These are phyloP conservation scores for Calameuta idolon DNA, from an alignment of 2,888 invertebrate genomes.

Conservation along the genomic window DNA sequence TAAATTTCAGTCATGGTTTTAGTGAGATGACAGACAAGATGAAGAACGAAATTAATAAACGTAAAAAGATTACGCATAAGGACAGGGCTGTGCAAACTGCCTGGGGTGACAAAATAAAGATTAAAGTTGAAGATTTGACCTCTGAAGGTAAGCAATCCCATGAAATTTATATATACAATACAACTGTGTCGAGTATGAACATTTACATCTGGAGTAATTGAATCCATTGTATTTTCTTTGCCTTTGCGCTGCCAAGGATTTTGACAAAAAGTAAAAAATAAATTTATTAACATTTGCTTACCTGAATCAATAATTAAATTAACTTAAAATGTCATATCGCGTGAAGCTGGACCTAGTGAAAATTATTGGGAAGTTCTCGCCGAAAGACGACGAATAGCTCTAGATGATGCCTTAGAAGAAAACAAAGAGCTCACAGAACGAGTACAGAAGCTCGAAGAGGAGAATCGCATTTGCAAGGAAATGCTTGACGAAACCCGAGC, in stretches of 20 bases:
- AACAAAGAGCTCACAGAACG: conserved; percentile 72
- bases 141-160: conserved; percentile 67
- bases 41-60: conserved; percentile 39
- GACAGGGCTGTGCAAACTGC: conserved; percentile 74
- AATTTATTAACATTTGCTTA: background rate
- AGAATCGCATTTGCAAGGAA: conserved; percentile 76
- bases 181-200: no score
- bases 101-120: conserved; percentile 68
- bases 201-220: background rate
- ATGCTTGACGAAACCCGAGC: conserved; percentile 82
- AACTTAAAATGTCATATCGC: background rate
- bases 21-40: conserved; percentile 51
- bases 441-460: conserved; percentile 72
- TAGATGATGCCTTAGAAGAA: conserved; percentile 80
- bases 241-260: background rate
- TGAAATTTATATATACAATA: background rate
- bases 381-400: conserved; percentile 78
- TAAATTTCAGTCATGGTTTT: conserved; percentile 21
- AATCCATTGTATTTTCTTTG: background rate
- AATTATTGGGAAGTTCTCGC: conserved; percentile 83
- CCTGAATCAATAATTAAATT: background rate
- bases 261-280: background rate
- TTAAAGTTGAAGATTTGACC: conserved; percentile 78
- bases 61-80: conserved; percentile 58
- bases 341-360: conserved; percentile 74